Evolutionary conservation across 2,113 vertebrate genomes (phyloP).

Genomic region (Phalacrocorax pelagicus): DNA sequence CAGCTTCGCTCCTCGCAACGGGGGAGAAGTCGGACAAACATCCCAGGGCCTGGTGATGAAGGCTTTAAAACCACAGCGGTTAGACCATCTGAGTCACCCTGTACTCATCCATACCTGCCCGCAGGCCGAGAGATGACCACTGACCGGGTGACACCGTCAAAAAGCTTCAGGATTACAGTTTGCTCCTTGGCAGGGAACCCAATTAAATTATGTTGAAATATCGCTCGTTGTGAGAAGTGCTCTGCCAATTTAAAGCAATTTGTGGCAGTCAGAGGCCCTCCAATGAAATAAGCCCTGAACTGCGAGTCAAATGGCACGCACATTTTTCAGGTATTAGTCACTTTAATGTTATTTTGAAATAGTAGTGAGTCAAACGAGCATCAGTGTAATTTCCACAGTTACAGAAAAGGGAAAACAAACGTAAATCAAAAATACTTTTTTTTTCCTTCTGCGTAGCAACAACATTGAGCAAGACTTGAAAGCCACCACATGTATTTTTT

Average conservation of each 20-base stretch:
- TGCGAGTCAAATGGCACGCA: background rate
- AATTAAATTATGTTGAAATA: background rate
- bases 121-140: background rate
- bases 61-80: accelerated
- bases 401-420: slow-evolving; percentile 49
- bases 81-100: background rate
- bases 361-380: slow-evolving; percentile 37
- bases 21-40: background rate
- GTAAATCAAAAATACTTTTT: background rate
- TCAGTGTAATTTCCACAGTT: slow-evolving; percentile 5
- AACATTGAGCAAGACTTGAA: slow-evolving; percentile 6
- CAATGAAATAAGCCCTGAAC: background rate
- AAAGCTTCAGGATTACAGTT: background rate
- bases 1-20: background rate
- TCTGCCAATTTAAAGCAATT: background rate
- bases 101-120: background rate
- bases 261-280: background rate
- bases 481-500: background rate
- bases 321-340: slow-evolving; percentile 46
- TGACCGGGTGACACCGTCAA: background rate
- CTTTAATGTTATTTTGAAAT: background rate
- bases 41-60: background rate
- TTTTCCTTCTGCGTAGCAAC: background rate
- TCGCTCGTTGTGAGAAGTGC: background rate
- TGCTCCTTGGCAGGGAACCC: background rate